Evolutionary conservation across 2,113 vertebrate species (phyloP).

Genomic region (Trogon melanurus): DNA sequence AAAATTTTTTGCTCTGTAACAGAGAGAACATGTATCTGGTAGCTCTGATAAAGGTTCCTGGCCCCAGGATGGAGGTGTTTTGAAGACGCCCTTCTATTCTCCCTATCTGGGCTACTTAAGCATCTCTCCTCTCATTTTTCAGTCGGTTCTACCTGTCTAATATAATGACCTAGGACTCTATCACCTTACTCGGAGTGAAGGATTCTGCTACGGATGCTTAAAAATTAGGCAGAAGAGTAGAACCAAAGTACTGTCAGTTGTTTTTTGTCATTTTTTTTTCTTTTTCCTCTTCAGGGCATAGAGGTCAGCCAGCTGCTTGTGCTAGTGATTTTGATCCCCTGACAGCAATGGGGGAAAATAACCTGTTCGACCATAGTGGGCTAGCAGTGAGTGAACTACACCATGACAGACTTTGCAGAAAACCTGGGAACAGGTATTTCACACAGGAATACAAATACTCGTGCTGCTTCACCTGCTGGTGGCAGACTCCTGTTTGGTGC

Average conservation of each 20-base stretch:
- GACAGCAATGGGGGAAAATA: accelerated
- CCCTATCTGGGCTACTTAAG: accelerated
- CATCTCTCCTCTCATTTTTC: not conserved
- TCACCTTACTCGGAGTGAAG: not conserved
- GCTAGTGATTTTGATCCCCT: not conserved
- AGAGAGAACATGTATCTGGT: not conserved
- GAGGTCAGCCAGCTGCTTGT: not conserved
- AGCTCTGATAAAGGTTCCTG: not conserved
- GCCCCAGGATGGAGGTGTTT: not conserved
- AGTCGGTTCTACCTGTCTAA: not conserved
- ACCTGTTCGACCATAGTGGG: not conserved
- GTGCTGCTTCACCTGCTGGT: not conserved
- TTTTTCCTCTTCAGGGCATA: not conserved
- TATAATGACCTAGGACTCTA: not conserved
- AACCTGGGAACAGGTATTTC: not conserved
- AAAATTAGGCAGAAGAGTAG: not conserved
- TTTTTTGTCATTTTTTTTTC: not conserved
- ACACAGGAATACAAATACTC: not conserved
- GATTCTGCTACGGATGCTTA: not conserved
- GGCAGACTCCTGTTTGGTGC: not conserved
- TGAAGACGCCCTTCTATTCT: not conserved
- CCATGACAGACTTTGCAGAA: not conserved
- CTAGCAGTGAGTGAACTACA: accelerated
- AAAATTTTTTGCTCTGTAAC: not conserved
- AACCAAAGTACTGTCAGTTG: not conserved